Evolutionary conservation across 1,140 invertebrate genomes (phyloP).

Genomic region (Diachasmimorpha longicaudata): DNA sequence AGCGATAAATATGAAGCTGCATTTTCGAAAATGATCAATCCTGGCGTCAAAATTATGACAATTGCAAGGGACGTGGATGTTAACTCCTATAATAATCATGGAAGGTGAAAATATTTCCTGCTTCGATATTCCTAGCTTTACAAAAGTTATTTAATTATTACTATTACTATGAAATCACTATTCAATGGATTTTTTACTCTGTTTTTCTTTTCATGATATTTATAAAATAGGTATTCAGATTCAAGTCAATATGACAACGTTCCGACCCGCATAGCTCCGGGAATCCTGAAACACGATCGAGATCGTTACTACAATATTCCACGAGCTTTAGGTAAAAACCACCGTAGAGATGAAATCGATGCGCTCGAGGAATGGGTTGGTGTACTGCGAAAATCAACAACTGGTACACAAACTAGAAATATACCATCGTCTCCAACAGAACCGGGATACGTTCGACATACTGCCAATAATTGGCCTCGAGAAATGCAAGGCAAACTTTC

Average conservation of each 20-base stretch:
- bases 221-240: constrained; percentile 52
- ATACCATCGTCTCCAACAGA: constrained; percentile 68
- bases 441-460: constrained; percentile 73
- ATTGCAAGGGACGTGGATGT: constrained; percentile 55
- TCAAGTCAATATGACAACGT: constrained; percentile 61
- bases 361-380: constrained; percentile 60
- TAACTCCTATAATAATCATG: constrained; percentile 47
- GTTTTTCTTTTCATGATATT: no score
- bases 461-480: constrained; percentile 71
- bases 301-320: constrained; percentile 49
- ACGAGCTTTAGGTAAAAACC: constrained; percentile 26
- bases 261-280: constrained; percentile 54
- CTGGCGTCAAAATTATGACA: constrained; percentile 58
- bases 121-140: background rate
- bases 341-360: constrained; percentile 52
- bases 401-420: constrained; percentile 52
- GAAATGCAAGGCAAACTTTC: constrained; percentile 54
- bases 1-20: constrained; percentile 35
- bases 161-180: no score
- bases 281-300: constrained; percentile 49
- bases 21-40: constrained; percentile 54
- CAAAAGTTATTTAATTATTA: no score
- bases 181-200: no score
- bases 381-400: constrained; percentile 58
- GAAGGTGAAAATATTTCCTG: constrained; percentile 35